phyloP scores from a whole-genome alignment of 2,113 vertebrate species.

The Aspidoscelis tigris region DNA sequence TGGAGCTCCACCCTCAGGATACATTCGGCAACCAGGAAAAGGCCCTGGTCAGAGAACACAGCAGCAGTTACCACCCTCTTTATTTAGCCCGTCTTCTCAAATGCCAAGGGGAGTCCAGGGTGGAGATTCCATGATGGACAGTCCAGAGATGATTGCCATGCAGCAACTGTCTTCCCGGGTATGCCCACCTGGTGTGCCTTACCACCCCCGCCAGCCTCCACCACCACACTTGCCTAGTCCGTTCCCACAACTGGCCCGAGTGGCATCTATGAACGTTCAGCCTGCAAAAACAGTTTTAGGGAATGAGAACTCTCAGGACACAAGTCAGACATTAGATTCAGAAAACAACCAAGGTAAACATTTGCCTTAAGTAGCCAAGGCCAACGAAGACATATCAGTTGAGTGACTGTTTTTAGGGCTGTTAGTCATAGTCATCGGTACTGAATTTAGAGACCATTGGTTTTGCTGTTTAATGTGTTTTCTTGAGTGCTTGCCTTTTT shows the following conservation, averaged over 20 bases:
- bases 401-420: not conserved
- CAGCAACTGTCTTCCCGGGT: constrained; percentile 94
- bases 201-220: constrained; percentile 75
- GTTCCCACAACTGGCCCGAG: constrained; percentile 77
- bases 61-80: constrained; percentile 38
- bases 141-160: constrained; percentile 98
- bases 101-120: constrained; percentile 82
- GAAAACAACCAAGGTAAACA: constrained; percentile 71
- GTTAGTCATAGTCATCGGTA: rapidly evolving
- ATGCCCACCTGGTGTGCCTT: constrained; percentile 83
- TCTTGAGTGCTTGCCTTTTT: not conserved
- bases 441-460: not conserved
- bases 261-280: constrained; percentile 61
- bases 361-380: rapidly evolving
- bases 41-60: constrained; percentile 68
- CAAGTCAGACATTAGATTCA: constrained; percentile 55
- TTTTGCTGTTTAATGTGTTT: not conserved
- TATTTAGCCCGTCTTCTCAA: constrained; percentile 71
- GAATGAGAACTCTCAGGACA: constrained; percentile 59
- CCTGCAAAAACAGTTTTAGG: constrained; percentile 64
- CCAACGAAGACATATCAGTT: rapidly evolving
- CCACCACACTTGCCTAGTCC: constrained; percentile 71
- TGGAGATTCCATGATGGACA: constrained; percentile 95
- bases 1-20: constrained; percentile 75
- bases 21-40: constrained; percentile 79